Evolutionary conservation across 2,797 vertebrate species (phyloP).

Genomic region (Anabacerthia variegaticeps): DNA sequence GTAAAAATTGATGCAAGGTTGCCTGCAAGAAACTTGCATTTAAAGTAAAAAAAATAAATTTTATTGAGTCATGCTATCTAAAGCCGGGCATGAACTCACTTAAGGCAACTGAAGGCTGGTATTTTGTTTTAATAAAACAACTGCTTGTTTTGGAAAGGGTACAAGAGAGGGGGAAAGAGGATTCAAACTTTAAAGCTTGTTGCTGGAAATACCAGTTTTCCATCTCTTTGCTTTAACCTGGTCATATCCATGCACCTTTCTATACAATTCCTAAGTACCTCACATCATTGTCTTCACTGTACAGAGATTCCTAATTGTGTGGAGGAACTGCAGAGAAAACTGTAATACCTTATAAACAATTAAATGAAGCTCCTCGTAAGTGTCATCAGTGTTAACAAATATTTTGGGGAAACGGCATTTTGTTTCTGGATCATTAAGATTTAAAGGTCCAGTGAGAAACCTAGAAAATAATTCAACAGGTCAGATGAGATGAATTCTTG

Average conservation of each 20-base stretch:
- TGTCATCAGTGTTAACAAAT: constrained; percentile 89
- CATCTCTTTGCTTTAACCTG: neutral
- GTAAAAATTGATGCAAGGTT: neutral
- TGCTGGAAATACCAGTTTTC: neutral
- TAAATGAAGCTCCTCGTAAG: constrained; percentile 93
- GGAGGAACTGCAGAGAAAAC: neutral
- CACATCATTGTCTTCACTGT: neutral
- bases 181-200: neutral
- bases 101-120: neutral
- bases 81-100: neutral
- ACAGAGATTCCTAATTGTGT: neutral
- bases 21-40: neutral
- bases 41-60: neutral
- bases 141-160: neutral
- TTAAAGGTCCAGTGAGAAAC: constrained; percentile 95
- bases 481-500: neutral
- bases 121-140: neutral
- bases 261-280: neutral
- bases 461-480: constrained; percentile 75
- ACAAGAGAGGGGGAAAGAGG: neutral
- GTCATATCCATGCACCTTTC: neutral
- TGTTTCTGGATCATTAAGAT: constrained; percentile 93
- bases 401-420: constrained; percentile 97
- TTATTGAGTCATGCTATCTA: neutral
- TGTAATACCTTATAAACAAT: constrained; percentile 94